A percentile compares a stretch with the other conserved stretches of the same genome.
phyloP scores from a whole-genome alignment of 1,140 invertebrate species.

The Lycorma delicatula region DNA sequence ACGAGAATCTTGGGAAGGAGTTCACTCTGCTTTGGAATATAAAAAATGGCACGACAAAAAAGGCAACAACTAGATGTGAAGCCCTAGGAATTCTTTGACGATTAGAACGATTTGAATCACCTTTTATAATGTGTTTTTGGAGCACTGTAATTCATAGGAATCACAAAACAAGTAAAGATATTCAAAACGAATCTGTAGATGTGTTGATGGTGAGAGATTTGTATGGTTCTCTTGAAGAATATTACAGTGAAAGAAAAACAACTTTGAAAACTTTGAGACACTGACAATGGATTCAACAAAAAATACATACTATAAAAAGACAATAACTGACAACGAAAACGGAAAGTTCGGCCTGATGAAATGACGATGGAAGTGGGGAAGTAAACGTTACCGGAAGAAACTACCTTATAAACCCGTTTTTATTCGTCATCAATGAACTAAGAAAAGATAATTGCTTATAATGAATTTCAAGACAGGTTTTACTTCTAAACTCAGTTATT shows the following conservation, averaged over 20 bases:
- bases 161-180: too few relatives aligned
- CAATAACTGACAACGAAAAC: conserved; percentile 18
- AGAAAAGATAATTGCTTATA: conserved; percentile 21
- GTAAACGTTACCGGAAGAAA: conserved; percentile 19
- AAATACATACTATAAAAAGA: conserved; percentile 17
- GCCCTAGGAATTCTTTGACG: too few relatives aligned
- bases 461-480: conserved; percentile 21
- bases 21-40: too few relatives aligned
- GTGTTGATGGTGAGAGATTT: too few relatives aligned
- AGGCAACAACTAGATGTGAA: too few relatives aligned
- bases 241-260: background rate
- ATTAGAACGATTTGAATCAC: too few relatives aligned
- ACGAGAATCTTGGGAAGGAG: too few relatives aligned
- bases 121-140: too few relatives aligned
- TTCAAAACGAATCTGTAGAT: too few relatives aligned
- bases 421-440: conserved; percentile 23
- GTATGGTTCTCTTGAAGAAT: conserved; percentile 10
- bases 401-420: conserved; percentile 22
- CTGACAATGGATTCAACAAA: conserved; percentile 15
- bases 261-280: conserved; percentile 21
- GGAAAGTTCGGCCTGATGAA: conserved; percentile 18
- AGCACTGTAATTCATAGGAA: too few relatives aligned
- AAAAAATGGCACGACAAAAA: too few relatives aligned
- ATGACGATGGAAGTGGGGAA: conserved; percentile 11
- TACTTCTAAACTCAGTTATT: conserved; percentile 22